phyloP scores from a whole-genome alignment of 1,140 invertebrate species.

The Lithobius niger region DNA sequence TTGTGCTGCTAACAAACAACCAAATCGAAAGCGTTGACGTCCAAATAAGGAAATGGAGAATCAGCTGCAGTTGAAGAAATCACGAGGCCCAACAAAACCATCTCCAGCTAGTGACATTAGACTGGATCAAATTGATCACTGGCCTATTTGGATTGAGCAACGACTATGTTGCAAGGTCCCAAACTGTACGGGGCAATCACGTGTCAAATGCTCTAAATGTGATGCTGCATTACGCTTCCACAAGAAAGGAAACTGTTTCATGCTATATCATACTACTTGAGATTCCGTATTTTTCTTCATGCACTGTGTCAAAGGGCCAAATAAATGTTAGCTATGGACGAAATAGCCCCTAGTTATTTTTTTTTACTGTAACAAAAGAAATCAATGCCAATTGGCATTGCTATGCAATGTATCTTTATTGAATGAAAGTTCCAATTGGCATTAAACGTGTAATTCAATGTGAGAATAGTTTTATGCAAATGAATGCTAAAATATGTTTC shows the following conservation, averaged over 20 bases:
- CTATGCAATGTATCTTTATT: no score
- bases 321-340: no score
- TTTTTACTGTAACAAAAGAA: no score
- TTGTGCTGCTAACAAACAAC: not conserved
- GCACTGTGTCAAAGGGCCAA: no score
- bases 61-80: not conserved
- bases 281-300: no score
- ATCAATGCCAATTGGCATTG: no score
- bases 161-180: not conserved
- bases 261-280: no score
- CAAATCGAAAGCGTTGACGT: not conserved
- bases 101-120: not conserved
- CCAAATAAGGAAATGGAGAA: not conserved
- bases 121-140: not conserved
- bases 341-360: no score
- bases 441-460: no score
- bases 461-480: no score
- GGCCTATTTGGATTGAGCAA: not conserved
- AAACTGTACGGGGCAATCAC: not conserved
- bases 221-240: slow-evolving; percentile 5
- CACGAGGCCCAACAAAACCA: not conserved
- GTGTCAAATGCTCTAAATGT: slow-evolving; percentile 2
- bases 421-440: no score
- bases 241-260: slow-evolving; percentile 7
- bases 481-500: no score